phyloP scores from a whole-genome alignment of 2,888 invertebrate genomes.

The Phyllotreta striolata region DNA sequence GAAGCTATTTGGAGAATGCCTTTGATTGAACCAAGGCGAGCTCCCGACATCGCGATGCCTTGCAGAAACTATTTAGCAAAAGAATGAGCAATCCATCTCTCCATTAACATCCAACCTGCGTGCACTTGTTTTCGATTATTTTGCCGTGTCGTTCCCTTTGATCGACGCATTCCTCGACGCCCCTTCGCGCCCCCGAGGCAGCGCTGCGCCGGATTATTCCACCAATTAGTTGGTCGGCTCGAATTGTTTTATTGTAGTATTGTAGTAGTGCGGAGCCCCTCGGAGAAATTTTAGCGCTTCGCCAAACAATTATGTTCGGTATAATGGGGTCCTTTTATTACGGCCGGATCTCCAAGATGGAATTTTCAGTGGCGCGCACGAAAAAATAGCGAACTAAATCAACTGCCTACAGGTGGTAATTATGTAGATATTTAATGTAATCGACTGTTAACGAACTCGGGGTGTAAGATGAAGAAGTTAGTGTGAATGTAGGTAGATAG shows the following conservation, averaged over 20 bases:
- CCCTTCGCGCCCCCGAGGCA: constrained; percentile 1
- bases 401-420: neutral
- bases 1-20: no score
- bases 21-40: no score
- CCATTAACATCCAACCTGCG: no score
- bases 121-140: no score
- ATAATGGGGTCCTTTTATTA: constrained; percentile 35
- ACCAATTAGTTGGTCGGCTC: constrained; percentile 26
- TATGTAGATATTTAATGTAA: no score
- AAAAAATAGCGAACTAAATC: neutral
- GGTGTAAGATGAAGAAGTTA: neutral
- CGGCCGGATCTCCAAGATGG: constrained; percentile 27
- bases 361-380: constrained; percentile 17
- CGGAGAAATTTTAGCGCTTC: constrained; percentile 33
- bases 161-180: no score
- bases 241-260: constrained; percentile 33
- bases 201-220: constrained; percentile 17
- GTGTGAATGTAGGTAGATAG: neutral
- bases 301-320: constrained; percentile 35
- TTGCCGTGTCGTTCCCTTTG: no score
- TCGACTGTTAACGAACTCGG: no score
- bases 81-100: no score
- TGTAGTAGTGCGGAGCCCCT: constrained; percentile 15
- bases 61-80: no score
- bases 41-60: no score